Evolutionary conservation across 1,140 invertebrate genomes (phyloP).

Genomic region (Heterodera carotae): DNA sequence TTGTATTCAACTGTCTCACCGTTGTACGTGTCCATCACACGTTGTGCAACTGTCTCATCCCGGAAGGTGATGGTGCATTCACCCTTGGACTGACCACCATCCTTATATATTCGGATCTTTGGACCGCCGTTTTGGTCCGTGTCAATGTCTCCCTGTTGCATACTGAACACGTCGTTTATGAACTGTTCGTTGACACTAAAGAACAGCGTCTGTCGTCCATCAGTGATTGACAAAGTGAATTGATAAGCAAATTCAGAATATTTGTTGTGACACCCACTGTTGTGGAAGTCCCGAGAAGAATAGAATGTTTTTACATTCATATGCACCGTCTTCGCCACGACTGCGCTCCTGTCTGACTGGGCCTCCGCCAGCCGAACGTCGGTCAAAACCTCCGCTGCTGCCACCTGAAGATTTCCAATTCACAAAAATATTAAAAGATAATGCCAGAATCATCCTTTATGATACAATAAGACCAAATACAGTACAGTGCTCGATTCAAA

Average conservation of each 20-base stretch:
- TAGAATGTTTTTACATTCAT: constrained; percentile 30
- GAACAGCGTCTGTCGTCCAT: too few species aligned
- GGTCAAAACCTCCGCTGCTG: constrained; percentile 13
- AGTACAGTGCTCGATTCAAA: too few species aligned
- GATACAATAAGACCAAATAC: too few species aligned
- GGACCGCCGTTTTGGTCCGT: constrained; percentile 38
- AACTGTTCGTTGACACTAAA: constrained; percentile 46
- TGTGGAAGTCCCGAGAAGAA: constrained; percentile 44
- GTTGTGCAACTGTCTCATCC: constrained; percentile 33
- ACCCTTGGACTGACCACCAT: constrained; percentile 41
- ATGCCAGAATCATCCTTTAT: too few species aligned
- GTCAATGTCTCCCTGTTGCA: constrained; percentile 32
- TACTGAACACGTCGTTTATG: constrained; percentile 42
- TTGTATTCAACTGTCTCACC: constrained; percentile 23
- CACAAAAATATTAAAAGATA: background rate
- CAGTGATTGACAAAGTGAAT: too few species aligned
- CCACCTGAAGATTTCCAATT: constrained; percentile 6
- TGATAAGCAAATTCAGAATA: background rate
- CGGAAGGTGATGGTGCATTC: constrained; percentile 42
- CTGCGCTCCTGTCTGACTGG: constrained; percentile 1
- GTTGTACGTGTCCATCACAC: constrained; percentile 36
- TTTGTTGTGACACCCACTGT: constrained; percentile 22
- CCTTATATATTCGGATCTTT: constrained; percentile 42
- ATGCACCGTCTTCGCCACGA: background rate
- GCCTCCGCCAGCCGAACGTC: constrained; percentile 12